Percentiles rank a stretch among this genome's conserved stretches.
phyloP scores from a whole-genome alignment of 1,140 invertebrate species.

The Apis laboriosa region DNA sequence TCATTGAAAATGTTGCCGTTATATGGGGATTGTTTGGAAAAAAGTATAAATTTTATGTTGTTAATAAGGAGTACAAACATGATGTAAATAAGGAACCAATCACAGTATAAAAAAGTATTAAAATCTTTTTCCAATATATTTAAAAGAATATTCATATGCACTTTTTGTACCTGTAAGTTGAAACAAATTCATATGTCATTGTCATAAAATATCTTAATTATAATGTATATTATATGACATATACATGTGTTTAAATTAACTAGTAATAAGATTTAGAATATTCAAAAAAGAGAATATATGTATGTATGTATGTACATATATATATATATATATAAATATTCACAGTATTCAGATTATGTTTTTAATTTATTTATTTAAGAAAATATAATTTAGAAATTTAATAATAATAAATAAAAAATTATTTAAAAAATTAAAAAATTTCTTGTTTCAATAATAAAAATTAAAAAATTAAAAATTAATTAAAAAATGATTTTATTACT shows the following conservation, averaged over 20 bases:
- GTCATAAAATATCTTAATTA: constrained; percentile 19
- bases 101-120: constrained; percentile 79
- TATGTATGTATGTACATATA: not conserved
- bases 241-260: not conserved
- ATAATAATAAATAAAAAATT: no score
- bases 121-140: constrained; percentile 29
- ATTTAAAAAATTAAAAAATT: no score
- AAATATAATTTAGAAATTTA: no score
- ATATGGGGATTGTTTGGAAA: constrained; percentile 95
- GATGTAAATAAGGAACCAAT: constrained; percentile 69
- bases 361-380: not conserved
- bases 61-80: constrained; percentile 89
- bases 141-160: constrained; percentile 44
- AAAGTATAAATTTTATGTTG: constrained; percentile 97
- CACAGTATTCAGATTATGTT: not conserved
- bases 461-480: no score
- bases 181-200: constrained; percentile 24
- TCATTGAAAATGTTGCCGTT: constrained; percentile 96
- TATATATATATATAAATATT: not conserved
- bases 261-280: not conserved
- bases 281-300: not conserved
- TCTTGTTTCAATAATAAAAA: no score
- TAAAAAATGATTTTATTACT: no score
- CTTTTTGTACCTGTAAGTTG: constrained; percentile 50
- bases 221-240: not conserved